Conservation (phyloP, 1,140 invertebrate genomes). For the Diorhabda sublineata region DNA sequence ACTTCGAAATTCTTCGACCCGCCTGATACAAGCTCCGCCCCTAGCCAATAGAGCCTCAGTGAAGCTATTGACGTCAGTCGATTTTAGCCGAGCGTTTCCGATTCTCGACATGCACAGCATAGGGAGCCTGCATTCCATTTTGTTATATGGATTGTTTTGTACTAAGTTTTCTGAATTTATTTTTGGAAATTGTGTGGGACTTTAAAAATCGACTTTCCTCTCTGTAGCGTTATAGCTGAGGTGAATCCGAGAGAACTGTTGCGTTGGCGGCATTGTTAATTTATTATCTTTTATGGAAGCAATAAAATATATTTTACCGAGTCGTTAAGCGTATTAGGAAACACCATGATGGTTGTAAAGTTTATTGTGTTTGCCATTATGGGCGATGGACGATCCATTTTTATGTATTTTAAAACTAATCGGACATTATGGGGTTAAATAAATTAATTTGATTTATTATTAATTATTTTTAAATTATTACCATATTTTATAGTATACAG, state of each 20-base stretch:
- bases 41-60: conserved; percentile 36
- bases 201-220: background rate
- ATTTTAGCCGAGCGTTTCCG: conserved; percentile 30
- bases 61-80: conserved; percentile 41
- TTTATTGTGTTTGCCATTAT: background rate
- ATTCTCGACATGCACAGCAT: conserved; percentile 21
- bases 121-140: conserved; percentile 43
- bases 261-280: conserved; percentile 3
- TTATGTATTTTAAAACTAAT: background rate
- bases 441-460: no score
- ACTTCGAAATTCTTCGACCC: conserved; percentile 36
- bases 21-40: conserved; percentile 43
- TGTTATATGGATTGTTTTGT: conserved; percentile 38
- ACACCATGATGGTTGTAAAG: conserved; percentile 9
- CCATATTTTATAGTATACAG: no score
- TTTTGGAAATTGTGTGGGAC: conserved; percentile 23
- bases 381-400: background rate
- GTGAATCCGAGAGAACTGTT: background rate
- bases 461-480: no score
- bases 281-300: conserved; percentile 7
- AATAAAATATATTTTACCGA: conserved; percentile 6
- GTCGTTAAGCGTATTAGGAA: background rate
- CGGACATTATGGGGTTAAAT: background rate
- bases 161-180: conserved; percentile 33
- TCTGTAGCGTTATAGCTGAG: background rate